Conservation (phyloP, 2,797 vertebrate species). For the Hemibagrus guttatus region DNA sequence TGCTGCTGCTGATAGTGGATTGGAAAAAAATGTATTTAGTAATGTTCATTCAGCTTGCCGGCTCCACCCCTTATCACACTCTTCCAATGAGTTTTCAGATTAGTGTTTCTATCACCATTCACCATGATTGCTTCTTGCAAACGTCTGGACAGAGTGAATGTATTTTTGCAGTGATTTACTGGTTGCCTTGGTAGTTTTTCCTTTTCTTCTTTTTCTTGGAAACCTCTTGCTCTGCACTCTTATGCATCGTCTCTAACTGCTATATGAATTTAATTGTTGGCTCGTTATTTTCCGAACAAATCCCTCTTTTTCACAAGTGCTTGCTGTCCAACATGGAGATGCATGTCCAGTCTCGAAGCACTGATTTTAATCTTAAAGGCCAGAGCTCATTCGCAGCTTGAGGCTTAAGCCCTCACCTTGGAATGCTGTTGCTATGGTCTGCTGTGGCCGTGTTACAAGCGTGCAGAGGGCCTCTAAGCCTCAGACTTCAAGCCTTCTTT, state of each 20-base stretch:
- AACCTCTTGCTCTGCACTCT: background rate
- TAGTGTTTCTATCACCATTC: conserved; percentile 1
- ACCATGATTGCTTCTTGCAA: background rate
- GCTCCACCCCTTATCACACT: background rate
- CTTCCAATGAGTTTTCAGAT: background rate
- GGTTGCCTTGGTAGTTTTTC: conserved; percentile 15
- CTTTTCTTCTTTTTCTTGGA: background rate
- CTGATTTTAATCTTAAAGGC: conserved; percentile 63
- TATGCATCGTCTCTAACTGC: background rate
- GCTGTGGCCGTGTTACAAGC: conserved; percentile 50
- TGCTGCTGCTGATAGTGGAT: background rate
- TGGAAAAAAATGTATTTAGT: background rate
- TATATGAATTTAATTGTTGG: background rate
- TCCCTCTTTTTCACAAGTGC: background rate
- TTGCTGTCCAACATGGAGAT: conserved; percentile 5
- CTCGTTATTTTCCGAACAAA: background rate
- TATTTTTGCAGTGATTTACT: background rate
- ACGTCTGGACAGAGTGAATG: background rate
- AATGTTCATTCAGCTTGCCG: background rate
- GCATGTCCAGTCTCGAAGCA: conserved; percentile 20
- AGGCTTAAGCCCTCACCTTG: conserved; percentile 66
- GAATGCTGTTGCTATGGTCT: conserved; percentile 69
- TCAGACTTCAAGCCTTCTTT: background rate
- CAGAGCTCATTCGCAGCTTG: conserved; percentile 62
- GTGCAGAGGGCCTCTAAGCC: conserved; percentile 38